Evolutionary conservation across 2,888 invertebrate genomes (phyloP).

Genomic region (Hymenopus coronatus): DNA sequence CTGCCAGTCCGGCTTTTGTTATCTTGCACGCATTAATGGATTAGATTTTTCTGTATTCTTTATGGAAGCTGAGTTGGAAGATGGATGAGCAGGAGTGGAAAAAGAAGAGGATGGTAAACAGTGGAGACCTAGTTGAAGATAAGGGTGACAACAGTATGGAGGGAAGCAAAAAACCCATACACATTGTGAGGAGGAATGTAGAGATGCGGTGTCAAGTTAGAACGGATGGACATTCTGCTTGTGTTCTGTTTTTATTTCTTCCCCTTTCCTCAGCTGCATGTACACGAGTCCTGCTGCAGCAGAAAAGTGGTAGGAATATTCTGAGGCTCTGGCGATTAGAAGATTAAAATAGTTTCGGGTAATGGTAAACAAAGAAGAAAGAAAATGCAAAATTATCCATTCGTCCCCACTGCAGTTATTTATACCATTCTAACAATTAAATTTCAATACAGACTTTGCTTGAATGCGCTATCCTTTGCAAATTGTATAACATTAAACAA

Average conservation of each 20-base stretch:
- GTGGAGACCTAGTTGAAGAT: not conserved
- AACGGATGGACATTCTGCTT: not conserved
- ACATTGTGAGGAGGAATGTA: not conserved
- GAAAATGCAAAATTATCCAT: too few species aligned
- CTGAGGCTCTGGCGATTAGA: not conserved
- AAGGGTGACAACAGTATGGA: not conserved
- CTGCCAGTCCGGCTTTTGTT: not conserved
- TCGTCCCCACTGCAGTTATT: too few species aligned
- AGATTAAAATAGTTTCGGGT: not conserved
- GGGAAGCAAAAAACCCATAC: not conserved
- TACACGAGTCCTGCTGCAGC: not conserved
- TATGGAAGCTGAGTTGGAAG: not conserved
- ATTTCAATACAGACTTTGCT: too few species aligned
- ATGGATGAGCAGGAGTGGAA: not conserved
- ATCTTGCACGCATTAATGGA: not conserved
- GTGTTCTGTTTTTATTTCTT: not conserved
- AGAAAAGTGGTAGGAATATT: not conserved
- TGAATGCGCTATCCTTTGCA: too few species aligned
- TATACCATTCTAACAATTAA: too few species aligned
- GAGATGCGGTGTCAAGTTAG: not conserved
- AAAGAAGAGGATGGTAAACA: not conserved
- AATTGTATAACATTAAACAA: too few species aligned
- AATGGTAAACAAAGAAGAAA: not conserved
- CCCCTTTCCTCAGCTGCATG: not conserved
- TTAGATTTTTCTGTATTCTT: slow-evolving; percentile 12